phyloP scores from a whole-genome alignment of 2,113 vertebrate species.

The Progne subis region DNA sequence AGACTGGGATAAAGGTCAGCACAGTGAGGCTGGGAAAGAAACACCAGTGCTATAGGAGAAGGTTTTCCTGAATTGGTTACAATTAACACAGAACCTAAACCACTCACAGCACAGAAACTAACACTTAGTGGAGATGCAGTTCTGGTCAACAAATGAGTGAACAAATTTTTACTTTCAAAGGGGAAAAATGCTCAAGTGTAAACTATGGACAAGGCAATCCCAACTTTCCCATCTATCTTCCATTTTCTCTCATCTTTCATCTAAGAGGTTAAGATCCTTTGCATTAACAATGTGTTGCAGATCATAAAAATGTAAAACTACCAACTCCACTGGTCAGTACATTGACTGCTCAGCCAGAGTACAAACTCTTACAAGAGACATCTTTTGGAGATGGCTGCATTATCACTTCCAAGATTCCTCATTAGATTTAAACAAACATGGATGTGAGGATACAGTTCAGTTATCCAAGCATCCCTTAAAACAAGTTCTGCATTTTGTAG shows the following conservation, averaged over 20 bases:
- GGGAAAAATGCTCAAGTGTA: not conserved
- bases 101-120: not conserved
- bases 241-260: not conserved
- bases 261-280: not conserved
- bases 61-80: not conserved
- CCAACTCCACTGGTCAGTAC: not conserved
- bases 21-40: not conserved
- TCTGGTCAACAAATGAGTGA: not conserved
- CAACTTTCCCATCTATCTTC: not conserved
- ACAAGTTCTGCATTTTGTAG: not conserved
- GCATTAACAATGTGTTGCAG: not conserved
- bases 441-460: not conserved
- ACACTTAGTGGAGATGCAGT: not conserved
- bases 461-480: not conserved
- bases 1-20: not conserved
- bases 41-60: fast-evolving
- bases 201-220: not conserved
- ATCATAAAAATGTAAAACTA: not conserved
- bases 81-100: not conserved
- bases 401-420: not conserved
- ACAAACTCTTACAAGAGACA: not conserved
- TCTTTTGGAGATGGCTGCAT: not conserved
- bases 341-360: not conserved
- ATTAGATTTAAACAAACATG: not conserved
- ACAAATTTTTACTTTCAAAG: not conserved